A percentile compares a stretch with the other conserved stretches of the same genome.
Evolutionary conservation across 1,140 invertebrate species (phyloP).

Genomic region (Paramacrobiotus metropolitanus): DNA sequence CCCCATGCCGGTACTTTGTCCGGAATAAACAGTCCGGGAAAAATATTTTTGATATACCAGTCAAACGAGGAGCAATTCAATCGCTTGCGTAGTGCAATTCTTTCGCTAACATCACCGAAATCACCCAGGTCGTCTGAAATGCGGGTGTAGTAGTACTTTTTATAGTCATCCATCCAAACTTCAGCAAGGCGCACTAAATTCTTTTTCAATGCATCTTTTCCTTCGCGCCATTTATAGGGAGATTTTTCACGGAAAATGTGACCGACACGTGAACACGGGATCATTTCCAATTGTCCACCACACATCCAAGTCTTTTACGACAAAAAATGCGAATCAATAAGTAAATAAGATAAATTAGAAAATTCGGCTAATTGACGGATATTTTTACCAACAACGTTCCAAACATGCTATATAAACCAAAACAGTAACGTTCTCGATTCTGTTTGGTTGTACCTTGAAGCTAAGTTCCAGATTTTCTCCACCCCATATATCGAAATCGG

Average conservation of each 20-base stretch:
- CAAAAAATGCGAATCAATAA: conserved; percentile 49
- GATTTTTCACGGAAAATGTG: conserved; percentile 76
- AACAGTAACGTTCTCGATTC: too few species aligned
- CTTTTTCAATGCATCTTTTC: conserved; percentile 53
- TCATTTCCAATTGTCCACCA: conserved; percentile 62
- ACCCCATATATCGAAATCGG: conserved; percentile 41
- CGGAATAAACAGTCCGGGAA: conserved; percentile 39
- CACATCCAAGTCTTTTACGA: conserved; percentile 40
- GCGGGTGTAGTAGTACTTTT: conserved; percentile 24
- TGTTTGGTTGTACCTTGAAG: conserved; percentile 35
- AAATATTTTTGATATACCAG: conserved; percentile 81
- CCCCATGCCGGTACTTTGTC: background rate
- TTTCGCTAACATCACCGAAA: conserved; percentile 53
- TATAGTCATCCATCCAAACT: conserved; percentile 42
- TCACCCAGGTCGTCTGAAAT: conserved; percentile 20
- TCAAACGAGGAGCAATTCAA: conserved; percentile 62
- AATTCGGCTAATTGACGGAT: background rate
- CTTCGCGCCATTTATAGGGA: conserved; percentile 54
- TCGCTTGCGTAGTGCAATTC: conserved; percentile 38
- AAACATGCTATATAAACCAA: too few species aligned
- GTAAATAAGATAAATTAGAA: background rate
- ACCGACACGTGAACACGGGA: conserved; percentile 79
- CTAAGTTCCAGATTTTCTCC: conserved; percentile 58
- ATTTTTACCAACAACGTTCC: too few species aligned
- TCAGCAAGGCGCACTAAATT: conserved; percentile 50